Evolutionary conservation across 1,140 invertebrate genomes (phyloP).

Genomic region (Drosophila kohkoa): DNA sequence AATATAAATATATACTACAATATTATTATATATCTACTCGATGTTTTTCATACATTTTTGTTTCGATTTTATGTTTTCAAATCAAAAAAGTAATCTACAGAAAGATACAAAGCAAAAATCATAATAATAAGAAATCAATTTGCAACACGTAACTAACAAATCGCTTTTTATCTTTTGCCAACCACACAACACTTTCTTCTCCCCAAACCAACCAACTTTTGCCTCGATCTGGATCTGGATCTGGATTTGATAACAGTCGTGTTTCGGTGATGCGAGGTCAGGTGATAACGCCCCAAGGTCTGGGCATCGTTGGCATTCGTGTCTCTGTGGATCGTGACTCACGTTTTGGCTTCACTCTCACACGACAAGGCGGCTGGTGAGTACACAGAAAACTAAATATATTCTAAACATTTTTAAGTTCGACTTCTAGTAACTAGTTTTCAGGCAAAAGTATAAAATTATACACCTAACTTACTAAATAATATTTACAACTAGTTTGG

Average conservation of each 20-base stretch:
- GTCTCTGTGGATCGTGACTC: slow-evolving; percentile 97
- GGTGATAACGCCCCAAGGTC: slow-evolving; percentile 96
- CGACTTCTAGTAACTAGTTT: too few species aligned
- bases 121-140: slow-evolving; percentile 31
- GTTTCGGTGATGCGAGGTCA: slow-evolving; percentile 99
- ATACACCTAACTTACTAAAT: too few species aligned
- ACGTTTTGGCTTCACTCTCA: slow-evolving; percentile 98
- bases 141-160: slow-evolving; percentile 60
- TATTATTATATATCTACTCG: slow-evolving; percentile 29
- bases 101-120: slow-evolving; percentile 18
- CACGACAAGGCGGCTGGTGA: slow-evolving; percentile 97
- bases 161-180: slow-evolving; percentile 62
- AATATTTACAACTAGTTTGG: too few species aligned
- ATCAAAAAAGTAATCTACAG: slow-evolving; percentile 19
- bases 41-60: slow-evolving; percentile 38
- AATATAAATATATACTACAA: slow-evolving; percentile 29
- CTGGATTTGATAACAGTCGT: slow-evolving; percentile 89
- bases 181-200: slow-evolving; percentile 14
- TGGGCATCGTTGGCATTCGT: slow-evolving; percentile 97
- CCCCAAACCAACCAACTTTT: slow-evolving; percentile 15
- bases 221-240: slow-evolving; percentile 11
- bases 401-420: too few species aligned
- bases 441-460: too few species aligned
- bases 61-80: slow-evolving; percentile 35
- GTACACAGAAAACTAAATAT: slow-evolving; percentile 70